Conservation (phyloP, 2,113 vertebrate genomes). For the Clarias gariepinus region DNA sequence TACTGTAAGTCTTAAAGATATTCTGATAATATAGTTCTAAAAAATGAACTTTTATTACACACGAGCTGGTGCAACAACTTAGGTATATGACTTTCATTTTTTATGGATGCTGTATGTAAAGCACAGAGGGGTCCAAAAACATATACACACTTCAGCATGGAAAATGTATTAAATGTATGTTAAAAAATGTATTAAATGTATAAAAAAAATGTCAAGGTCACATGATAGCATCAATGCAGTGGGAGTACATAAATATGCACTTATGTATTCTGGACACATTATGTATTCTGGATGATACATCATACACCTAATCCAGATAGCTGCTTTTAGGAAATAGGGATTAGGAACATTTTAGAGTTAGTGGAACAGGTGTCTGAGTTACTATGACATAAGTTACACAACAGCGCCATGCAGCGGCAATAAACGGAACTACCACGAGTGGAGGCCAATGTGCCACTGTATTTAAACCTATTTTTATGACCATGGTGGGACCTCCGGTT, state of each 20-base stretch:
- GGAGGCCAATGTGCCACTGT: background rate
- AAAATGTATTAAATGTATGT: too few relatives aligned
- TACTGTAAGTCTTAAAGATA: background rate
- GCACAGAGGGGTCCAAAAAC: too few relatives aligned
- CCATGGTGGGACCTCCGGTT: too few relatives aligned
- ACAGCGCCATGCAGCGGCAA: conserved; percentile 53
- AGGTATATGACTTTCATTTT: background rate
- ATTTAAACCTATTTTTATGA: too few relatives aligned
- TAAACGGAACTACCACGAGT: background rate
- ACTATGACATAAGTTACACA: background rate
- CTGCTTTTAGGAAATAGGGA: background rate
- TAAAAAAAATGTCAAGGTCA: too few relatives aligned
- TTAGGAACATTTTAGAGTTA: background rate
- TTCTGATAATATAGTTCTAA: too few relatives aligned
- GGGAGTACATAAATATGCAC: too few relatives aligned
- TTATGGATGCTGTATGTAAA: background rate
- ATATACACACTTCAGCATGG: too few relatives aligned
- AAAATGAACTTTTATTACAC: background rate
- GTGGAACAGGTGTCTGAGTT: background rate
- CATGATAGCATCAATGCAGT: too few relatives aligned
- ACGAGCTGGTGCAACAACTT: background rate
- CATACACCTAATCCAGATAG: background rate
- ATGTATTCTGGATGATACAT: background rate
- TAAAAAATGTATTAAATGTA: too few relatives aligned
- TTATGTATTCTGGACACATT: background rate